A percentile compares a stretch with the other conserved stretches of the same genome.
Conservation (phyloP, 2,888 invertebrate genomes). For the Sarcophaga rosellei region DNA sequence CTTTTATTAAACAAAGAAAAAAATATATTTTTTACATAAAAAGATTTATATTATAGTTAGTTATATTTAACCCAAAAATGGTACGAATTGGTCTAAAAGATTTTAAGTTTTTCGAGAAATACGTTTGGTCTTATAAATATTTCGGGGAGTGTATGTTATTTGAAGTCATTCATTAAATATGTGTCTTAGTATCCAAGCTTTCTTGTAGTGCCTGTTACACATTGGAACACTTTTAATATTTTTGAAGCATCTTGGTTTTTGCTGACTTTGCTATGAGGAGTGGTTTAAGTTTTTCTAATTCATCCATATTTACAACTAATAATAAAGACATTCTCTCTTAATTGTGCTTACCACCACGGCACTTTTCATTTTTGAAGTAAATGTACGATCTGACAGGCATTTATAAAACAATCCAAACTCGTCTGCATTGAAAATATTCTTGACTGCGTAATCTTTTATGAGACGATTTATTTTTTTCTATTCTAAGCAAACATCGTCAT, state of each 20-base stretch:
- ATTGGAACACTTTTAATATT: slow-evolving; percentile 71
- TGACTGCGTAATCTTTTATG: slow-evolving; percentile 31
- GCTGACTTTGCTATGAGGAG: slow-evolving; percentile 75
- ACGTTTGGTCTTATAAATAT: no score
- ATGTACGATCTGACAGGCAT: slow-evolving; percentile 72
- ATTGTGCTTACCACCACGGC: slow-evolving; percentile 72
- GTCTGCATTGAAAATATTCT: slow-evolving; percentile 48
- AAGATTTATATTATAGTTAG: no score
- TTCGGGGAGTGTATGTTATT: no score
- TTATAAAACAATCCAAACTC: slow-evolving; percentile 74
- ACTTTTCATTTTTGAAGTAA: slow-evolving; percentile 74
- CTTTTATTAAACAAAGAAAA: no score
- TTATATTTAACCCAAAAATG: no score
- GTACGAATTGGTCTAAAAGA: no score
- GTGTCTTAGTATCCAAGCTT: no score
- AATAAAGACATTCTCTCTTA: slow-evolving; percentile 75
- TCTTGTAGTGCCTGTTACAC: slow-evolving; percentile 70
- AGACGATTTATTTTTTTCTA: slow-evolving; percentile 28
- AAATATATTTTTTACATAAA: no score
- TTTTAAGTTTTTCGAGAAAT: no score
- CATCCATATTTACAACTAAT: slow-evolving; percentile 74
- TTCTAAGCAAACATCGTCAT: slow-evolving; percentile 24
- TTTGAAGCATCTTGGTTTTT: slow-evolving; percentile 75
- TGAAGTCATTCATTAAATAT: no score
- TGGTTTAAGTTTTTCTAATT: slow-evolving; percentile 73